Evolutionary conservation across 2,888 invertebrate species (phyloP), one percentile per base, ranked within the genome.

Genomic region (Drosophila niveifrons): DNA sequence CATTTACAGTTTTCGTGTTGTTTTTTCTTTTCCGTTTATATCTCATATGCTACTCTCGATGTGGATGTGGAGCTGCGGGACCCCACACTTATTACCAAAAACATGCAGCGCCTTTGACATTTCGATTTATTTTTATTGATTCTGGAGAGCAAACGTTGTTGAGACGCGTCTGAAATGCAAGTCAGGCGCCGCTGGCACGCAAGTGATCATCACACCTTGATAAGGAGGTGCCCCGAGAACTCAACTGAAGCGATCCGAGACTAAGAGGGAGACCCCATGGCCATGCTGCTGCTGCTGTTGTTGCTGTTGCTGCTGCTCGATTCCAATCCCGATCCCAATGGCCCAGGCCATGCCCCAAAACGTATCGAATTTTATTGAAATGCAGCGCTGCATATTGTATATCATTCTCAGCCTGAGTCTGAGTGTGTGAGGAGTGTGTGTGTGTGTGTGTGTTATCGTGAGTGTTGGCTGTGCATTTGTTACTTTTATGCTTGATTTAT

Each of bases 91-190:
- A 74, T 80, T 80, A 36, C 34, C 51, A 87, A 64, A 72, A 73
- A 80, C 77, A 80, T 72, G 81, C 81, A 82, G 70, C 82, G 66
- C 82, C 80, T 72, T 86, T 87, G 90, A 90, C 85, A 86, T 87
- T 89, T 90, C 90, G 89, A 90, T 86, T 86, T 90, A 86, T 86
- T 90, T 85, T 86, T 86, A 90, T 86, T 86, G 85, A 86, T 81
- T 87, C 76, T 66, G 62, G 44, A 70, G 76, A 72, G 50, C 77
- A 58, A 51, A 65, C 53, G 59, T 51, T 43, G 69, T 61, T 58
- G 43, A 44, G 55, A 44, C 56, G 56, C 56, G 82, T 82, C 77
- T 81, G 87, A 90, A 89, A 86, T 86, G 90, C 90, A 85, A 87
- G 89, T 89, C 85, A 90, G 85, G 90, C 85, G 85, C 85, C 85